A percentile compares a stretch with the other conserved stretches of the same genome.
Evolutionary conservation across 2,888 invertebrate species (phyloP).

Genomic region (Callyntrura guangdongensis): DNA sequence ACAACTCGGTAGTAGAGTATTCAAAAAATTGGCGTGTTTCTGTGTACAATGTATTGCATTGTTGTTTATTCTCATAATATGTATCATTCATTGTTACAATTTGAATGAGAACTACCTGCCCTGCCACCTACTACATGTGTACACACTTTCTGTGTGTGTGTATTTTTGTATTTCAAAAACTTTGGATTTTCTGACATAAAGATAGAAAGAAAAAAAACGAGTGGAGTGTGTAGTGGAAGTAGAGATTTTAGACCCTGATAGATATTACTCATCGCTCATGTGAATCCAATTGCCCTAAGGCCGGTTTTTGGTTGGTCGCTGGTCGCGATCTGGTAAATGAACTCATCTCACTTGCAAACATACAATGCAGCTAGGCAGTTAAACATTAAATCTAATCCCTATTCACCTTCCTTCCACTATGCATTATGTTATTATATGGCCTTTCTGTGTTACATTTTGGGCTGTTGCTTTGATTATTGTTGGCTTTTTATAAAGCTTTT

Average conservation of each 20-base stretch:
- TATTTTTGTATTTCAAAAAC: conserved; percentile 3
- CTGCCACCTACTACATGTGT: background rate
- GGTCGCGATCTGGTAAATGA: conserved; percentile 74
- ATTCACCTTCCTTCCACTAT: background rate
- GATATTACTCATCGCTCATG: conserved; percentile 82
- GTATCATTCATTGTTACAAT: background rate
- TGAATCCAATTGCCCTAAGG: conserved; percentile 80
- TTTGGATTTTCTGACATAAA: conserved; percentile 38
- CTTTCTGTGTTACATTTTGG: background rate
- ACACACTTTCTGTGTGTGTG: background rate
- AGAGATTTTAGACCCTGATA: conserved; percentile 76
- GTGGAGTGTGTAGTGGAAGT: conserved; percentile 37
- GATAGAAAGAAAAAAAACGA: conserved; percentile 28
- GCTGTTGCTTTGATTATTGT: background rate
- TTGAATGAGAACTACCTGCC: conserved; percentile 8
- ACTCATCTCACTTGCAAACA: conserved; percentile 66
- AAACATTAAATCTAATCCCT: conserved; percentile 11
- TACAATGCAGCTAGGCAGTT: background rate
- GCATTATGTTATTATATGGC: background rate
- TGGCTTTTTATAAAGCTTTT: conserved; percentile 5
- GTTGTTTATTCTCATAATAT: background rate
- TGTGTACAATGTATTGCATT: background rate
- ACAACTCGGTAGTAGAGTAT: background rate
- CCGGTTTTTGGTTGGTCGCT: conserved; percentile 60
- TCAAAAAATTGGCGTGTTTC: background rate